These are phyloP conservation scores for Rhinopomastus cyanomelas DNA, from an alignment of 2,113 vertebrate genomes.

Conservation along the genomic window DNA sequence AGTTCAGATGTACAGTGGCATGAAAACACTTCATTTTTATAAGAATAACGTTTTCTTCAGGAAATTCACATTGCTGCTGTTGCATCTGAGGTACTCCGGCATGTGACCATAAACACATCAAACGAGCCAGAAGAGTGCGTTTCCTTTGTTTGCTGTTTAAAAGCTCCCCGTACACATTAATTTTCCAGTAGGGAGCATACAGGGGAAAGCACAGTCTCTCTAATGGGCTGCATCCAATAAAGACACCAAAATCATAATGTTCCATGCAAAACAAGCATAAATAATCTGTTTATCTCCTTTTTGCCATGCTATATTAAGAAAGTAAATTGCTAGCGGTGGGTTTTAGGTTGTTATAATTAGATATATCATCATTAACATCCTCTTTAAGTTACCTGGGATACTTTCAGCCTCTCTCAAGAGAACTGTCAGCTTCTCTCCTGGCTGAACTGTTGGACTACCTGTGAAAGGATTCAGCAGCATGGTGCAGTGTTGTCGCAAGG, in stretches of 20 bases:
- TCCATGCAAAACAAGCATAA: background rate
- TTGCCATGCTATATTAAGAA: conserved; percentile 19
- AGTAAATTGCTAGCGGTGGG: background rate
- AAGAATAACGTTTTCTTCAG: background rate
- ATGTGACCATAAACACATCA: background rate
- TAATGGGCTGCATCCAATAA: background rate
- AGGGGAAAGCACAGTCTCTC: background rate
- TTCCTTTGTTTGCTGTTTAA: conserved; percentile 11
- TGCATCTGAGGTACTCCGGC: background rate
- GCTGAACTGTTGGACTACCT: background rate
- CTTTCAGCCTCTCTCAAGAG: conserved; percentile 3
- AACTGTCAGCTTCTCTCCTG: background rate
- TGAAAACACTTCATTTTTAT: background rate
- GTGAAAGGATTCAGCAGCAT: background rate
- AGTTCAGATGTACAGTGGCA: background rate
- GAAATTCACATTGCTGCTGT: background rate
- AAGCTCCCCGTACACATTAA: background rate
- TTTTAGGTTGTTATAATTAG: conserved; percentile 40
- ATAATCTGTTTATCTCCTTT: conserved; percentile 50
- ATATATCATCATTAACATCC: conserved; percentile 27
- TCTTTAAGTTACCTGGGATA: conserved; percentile 26
- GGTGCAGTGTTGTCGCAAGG: background rate
- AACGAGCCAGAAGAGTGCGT: background rate
- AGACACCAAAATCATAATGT: background rate
- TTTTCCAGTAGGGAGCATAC: background rate